Evolutionary conservation across 2,113 vertebrate genomes (phyloP), one percentile per base, ranked within the genome.

Genomic region (Crotalus helleri): DNA sequence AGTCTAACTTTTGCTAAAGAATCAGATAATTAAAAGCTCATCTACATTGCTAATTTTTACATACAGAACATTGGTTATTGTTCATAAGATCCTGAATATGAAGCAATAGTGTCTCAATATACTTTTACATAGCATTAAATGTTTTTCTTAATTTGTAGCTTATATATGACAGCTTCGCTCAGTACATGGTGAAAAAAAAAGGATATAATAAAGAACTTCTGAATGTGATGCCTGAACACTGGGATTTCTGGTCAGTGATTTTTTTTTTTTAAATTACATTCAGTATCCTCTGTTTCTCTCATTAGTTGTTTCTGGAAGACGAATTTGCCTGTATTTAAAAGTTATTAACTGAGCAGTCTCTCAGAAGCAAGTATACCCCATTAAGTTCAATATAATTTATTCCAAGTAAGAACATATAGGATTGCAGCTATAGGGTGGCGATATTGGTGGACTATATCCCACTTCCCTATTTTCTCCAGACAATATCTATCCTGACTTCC

Each of bases 81-180:
- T 44, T 92, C 49, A 11, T 33, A 46, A 58, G 33, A 81, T 19
- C 39, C 24, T 89, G 12, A 89, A 89, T 58, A 53, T 85, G 24
- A 92, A 58, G 53, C 29, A 21, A 74, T 26, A 81, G 58, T 57
- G 33, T 29, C 17, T 89, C n/a, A 46, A 0, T 51, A 19, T 91
- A 58, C 89, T 93, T 85, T 93, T 44, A 90, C 69, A 91, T 64
- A 39, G 87, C 85, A 1, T 87, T 92, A 90, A 90, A 26, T 21
- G 92, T 87, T 64, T 26, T 93, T 93, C 94, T 88, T 93, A 91
- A 39, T 97, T 97, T 97, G 8, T 97, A 99, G 99, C 97, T 99
- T 33, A 98, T 99, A 97, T 99, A 99, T 96, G 98, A 99, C 92
- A 99, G 99, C 94, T 99, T 99, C 97, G 98, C 99, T 93, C 96